Conservation (phyloP, 1,140 invertebrate genomes). For the Drosophila orena region DNA sequence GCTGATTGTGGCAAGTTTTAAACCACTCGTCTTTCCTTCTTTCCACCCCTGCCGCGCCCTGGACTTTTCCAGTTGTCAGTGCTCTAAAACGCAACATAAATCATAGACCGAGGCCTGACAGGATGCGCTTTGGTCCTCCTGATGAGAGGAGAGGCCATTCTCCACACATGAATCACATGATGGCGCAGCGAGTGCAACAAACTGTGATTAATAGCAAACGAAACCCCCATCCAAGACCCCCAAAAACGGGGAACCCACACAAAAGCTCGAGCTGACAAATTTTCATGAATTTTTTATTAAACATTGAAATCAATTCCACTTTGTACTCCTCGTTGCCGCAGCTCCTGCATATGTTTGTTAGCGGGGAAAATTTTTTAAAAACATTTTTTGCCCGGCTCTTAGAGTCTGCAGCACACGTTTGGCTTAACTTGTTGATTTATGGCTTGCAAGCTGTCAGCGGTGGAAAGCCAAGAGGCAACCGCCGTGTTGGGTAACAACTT, state of each 20-base stretch:
- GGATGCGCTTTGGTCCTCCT: constrained; percentile 64
- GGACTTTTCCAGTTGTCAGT: constrained; percentile 52
- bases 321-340: constrained; percentile 35
- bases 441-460: constrained; percentile 73
- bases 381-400: constrained; percentile 50
- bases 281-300: constrained; percentile 84
- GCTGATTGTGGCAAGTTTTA: constrained; percentile 47
- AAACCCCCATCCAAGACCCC: constrained; percentile 14
- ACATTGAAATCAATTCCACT: constrained; percentile 83
- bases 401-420: constrained; percentile 68
- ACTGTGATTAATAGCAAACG: constrained; percentile 79
- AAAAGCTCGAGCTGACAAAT: constrained; percentile 73
- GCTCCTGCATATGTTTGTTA: constrained; percentile 53
- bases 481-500: constrained; percentile 54
- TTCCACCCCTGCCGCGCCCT: background rate
- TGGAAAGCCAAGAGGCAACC: constrained; percentile 56
- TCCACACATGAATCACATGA: constrained; percentile 77
- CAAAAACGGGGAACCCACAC: constrained; percentile 7
- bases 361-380: constrained; percentile 51
- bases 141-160: constrained; percentile 26
- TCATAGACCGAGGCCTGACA: constrained; percentile 71
- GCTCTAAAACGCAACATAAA: constrained; percentile 75
- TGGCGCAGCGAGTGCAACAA: constrained; percentile 82
- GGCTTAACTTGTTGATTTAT: constrained; percentile 84
- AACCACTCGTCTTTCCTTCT: background rate